These are phyloP conservation scores for Drosophila athabasca DNA, from an alignment of 1,140 invertebrate genomes.

Conservation along the genomic window DNA sequence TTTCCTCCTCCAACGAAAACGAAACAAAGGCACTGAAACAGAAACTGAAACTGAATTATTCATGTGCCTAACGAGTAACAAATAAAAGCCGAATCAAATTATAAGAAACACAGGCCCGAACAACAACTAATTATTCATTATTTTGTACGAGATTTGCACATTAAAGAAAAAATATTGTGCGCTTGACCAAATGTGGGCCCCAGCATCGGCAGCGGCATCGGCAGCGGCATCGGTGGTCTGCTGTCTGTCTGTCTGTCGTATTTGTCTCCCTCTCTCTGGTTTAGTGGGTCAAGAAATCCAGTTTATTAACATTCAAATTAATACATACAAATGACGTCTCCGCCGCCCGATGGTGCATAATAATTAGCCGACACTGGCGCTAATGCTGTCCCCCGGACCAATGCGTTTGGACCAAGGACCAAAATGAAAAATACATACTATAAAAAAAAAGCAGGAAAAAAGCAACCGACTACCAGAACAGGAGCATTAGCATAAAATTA, in stretches of 20 bases:
- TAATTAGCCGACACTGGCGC: constrained; percentile 66
- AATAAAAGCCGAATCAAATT: constrained; percentile 79
- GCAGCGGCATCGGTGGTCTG: constrained; percentile 31
- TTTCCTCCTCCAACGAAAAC: constrained; percentile 33
- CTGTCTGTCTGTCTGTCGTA: too few species aligned
- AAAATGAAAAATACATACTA: constrained; percentile 6
- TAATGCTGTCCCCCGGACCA: constrained; percentile 23
- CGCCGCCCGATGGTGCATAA: constrained; percentile 73
- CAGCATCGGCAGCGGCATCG: constrained; percentile 27
- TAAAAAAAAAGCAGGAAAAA: constrained; percentile 21
- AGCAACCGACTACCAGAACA: constrained; percentile 22
- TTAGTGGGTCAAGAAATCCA: constrained; percentile 83
- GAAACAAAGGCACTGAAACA: constrained; percentile 39
- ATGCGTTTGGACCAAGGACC: constrained; percentile 48
- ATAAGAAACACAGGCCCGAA: constrained; percentile 64
- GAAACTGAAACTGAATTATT: constrained; percentile 62
- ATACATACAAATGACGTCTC: constrained; percentile 77
- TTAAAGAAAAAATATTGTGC: constrained; percentile 34
- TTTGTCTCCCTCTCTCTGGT: constrained; percentile 53
- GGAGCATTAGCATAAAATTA: constrained; percentile 81
- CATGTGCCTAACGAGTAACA: constrained; percentile 69
- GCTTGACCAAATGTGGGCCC: constrained; percentile 51
- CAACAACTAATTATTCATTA: constrained; percentile 76
- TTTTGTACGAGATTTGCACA: constrained; percentile 76
- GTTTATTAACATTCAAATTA: constrained; percentile 83